Conservation (phyloP, 2,797 vertebrate genomes). For the Squalus acanthias region DNA sequence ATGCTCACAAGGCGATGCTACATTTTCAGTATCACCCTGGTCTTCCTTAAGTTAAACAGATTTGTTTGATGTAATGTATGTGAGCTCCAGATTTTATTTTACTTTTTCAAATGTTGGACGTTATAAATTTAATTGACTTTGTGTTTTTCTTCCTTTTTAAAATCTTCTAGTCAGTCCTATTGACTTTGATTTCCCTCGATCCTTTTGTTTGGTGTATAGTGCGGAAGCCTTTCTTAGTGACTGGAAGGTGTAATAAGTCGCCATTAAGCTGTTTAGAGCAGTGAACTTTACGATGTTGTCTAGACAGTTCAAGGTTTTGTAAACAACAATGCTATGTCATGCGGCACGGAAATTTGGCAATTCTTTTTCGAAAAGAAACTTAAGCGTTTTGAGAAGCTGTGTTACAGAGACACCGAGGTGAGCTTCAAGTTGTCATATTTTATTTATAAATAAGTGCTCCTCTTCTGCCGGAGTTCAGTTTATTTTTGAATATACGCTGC, state of each 20-base stretch:
- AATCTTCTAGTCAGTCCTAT: not conserved
- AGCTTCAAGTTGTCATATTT: not conserved
- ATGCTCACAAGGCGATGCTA: not conserved
- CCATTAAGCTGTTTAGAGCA: constrained; percentile 96
- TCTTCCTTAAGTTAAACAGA: not conserved
- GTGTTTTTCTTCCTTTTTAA: not conserved
- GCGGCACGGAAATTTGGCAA: constrained; percentile 60
- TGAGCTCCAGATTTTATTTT: not conserved
- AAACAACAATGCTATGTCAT: constrained; percentile 79
- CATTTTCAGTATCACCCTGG: not conserved
- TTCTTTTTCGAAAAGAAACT: not conserved
- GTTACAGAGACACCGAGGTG: not conserved
- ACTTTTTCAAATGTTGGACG: not conserved
- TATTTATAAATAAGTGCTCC: not conserved
- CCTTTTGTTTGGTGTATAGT: constrained; percentile 66
- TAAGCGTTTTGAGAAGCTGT: not conserved
- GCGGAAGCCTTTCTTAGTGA: constrained; percentile 72
- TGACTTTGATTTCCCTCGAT: constrained; percentile 49
- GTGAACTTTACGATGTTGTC: constrained; percentile 91
- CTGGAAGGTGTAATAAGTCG: constrained; percentile 91
- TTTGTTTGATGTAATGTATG: not conserved
- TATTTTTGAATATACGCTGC: not conserved
- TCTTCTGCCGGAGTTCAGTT: not conserved
- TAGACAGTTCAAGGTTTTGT: constrained; percentile 99
- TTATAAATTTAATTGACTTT: not conserved